Evolutionary conservation across 2,888 invertebrate species (phyloP), one percentile per base, ranked within the genome.

Genomic region (Cataglyphis cursor): DNA sequence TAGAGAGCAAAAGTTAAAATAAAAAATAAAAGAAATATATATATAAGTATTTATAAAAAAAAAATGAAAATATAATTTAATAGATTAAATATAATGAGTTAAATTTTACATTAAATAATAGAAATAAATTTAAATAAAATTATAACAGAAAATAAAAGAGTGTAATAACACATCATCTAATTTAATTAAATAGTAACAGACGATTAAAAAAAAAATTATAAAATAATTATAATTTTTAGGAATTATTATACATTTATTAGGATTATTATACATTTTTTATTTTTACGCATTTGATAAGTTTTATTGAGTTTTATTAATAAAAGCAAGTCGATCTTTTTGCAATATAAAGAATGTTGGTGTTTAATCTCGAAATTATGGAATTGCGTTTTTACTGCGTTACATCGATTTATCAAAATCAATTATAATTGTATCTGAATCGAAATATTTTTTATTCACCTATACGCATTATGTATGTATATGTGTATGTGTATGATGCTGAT

Each of bases 401-500:
- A 12, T 24, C 3, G 18, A 28, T 9, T 31, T 18, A 6, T 15
- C 4, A 18, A n/a, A 57, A 21, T 15, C 18, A 12, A 51, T 51
- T n/a, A 51, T n/a, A 48, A 51, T 51, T n/a, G 9, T 48, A 44
- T 35, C n/a, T 51, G 18, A 21, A 12, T 35, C 21, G 51, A 21
- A 62, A 73, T 73, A 59, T 73, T 73, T 73, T 73, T 6, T 24
- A 21, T 38, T 15, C 12, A 41, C 28, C 4, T 73, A 28, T 8
- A 41, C 35, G 12, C 38, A 15, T 3, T 51, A 51, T 4, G 18
- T 3, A 57, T 44, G 31, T 31, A 6, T 31, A 6, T 38, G 38
- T 38, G 38, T 38, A 12, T 4, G 41, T 4, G 54, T 54, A 44
- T n/a, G 21, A 44, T 21, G 48, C 18, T 64, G 48, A 64, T 62